These are phyloP conservation scores for Seriola aureovittata DNA, from an alignment of 2,113 vertebrate genomes.

Conservation along the genomic window DNA sequence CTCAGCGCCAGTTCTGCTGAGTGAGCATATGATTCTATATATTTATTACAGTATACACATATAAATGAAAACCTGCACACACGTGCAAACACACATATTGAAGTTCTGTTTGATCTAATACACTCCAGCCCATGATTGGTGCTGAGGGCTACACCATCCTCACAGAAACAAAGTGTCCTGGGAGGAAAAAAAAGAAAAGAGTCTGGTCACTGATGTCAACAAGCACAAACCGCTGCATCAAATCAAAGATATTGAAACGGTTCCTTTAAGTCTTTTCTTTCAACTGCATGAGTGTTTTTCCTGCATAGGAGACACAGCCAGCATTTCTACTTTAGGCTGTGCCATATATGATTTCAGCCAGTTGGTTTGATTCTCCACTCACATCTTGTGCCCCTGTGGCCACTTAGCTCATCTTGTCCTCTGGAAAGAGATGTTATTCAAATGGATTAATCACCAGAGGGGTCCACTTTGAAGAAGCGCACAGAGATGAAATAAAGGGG, in stretches of 20 bases:
- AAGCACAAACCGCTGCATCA: conserved; percentile 40
- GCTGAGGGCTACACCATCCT: conserved; percentile 33
- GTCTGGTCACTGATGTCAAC: conserved; percentile 53
- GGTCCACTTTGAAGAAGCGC: conserved; percentile 70
- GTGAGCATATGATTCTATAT: conserved; percentile 23
- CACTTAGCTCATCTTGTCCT: conserved; percentile 75
- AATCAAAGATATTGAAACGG: conserved; percentile 47
- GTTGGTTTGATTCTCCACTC: conserved; percentile 58
- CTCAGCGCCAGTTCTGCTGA: conserved; percentile 31
- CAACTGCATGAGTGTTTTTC: conserved; percentile 15
- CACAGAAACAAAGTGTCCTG: conserved; percentile 30
- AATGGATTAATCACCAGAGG: conserved; percentile 71
- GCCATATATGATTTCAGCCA: conserved; percentile 43
- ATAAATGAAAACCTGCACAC: background rate
- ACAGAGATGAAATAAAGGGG: conserved; percentile 57
- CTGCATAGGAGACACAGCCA: conserved; percentile 5
- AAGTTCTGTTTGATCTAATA: conserved; percentile 12
- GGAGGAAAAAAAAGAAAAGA: background rate
- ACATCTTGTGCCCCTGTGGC: conserved; percentile 65
- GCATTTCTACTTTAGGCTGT: conserved; percentile 20
- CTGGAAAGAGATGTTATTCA: conserved; percentile 66
- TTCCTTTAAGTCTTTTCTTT: conserved; percentile 10
- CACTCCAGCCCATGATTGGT: background rate
- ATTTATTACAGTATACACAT: conserved; percentile 4
- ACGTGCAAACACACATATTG: conserved; percentile 15